Conservation (phyloP, 2,113 vertebrate genomes). For the Apistogramma diplotaenia region DNA sequence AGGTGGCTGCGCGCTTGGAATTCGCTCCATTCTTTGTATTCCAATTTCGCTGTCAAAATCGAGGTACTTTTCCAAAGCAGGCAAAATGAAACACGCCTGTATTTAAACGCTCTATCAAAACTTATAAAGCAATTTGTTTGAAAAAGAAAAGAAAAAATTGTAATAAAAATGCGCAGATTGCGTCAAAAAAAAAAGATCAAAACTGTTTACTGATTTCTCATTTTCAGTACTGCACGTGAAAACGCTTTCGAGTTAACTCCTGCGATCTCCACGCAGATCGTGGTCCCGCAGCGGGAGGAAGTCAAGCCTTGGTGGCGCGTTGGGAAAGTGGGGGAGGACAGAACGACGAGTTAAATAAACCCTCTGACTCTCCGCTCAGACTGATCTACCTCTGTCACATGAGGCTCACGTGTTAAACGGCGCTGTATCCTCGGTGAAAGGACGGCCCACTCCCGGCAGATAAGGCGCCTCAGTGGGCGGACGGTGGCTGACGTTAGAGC, state of each 20-base stretch:
- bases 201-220: neutral
- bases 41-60: conserved; percentile 22
- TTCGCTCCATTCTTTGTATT: conserved; percentile 83
- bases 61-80: conserved; percentile 9
- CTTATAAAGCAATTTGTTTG: neutral
- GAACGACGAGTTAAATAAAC: conserved; percentile 84
- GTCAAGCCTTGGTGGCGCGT: conserved; percentile 55
- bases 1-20: conserved; percentile 88
- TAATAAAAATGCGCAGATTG: neutral
- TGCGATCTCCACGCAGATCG: conserved; percentile 19
- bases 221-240: neutral
- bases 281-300: conserved; percentile 71
- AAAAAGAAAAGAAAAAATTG: neutral
- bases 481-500: conserved; percentile 22
- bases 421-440: conserved; percentile 69
- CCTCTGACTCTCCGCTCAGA: conserved; percentile 85
- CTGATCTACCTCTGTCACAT: conserved; percentile 86
- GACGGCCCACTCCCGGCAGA: conserved; percentile 58
- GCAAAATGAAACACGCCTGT: conserved; percentile 25
- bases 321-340: conserved; percentile 79
- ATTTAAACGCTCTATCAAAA: neutral
- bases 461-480: conserved; percentile 51
- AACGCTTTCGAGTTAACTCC: neutral
- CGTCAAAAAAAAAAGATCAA: neutral
- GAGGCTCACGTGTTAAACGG: conserved; percentile 92